phyloP scores from a whole-genome alignment of 92 coral and sea anemone species.

The Epizoanthus stellaris region DNA sequence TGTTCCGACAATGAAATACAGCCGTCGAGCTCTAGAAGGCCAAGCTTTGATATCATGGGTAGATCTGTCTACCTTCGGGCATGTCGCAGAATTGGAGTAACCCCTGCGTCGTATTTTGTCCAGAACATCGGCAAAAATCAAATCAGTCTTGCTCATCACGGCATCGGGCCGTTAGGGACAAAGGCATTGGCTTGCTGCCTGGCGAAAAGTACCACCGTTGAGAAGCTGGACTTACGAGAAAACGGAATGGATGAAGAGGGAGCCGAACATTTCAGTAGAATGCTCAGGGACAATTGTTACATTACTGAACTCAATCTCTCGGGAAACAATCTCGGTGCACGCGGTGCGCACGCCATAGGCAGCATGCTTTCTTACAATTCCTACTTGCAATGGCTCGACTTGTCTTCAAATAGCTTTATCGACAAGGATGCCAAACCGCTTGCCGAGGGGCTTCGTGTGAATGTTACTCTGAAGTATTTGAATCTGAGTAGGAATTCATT shows the following conservation, averaged over 20 bases:
- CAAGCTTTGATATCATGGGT: constrained; percentile 67
- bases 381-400: constrained; percentile 64
- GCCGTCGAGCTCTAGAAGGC: constrained; percentile 25
- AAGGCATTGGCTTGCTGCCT: constrained; percentile 70
- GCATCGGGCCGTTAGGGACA: constrained; percentile 72
- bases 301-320: constrained; percentile 68
- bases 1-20: constrained; percentile 45
- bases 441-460: constrained; percentile 61
- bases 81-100: constrained; percentile 55
- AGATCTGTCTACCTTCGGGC: constrained; percentile 64
- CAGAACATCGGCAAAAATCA: constrained; percentile 65
- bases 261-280: constrained; percentile 62
- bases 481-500: constrained; percentile 76
- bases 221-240: constrained; percentile 65
- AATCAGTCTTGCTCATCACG: constrained; percentile 70
- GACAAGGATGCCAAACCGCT: constrained; percentile 74
- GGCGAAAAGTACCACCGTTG: constrained; percentile 70
- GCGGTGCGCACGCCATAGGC: constrained; percentile 74
- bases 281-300: constrained; percentile 75
- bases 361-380: constrained; percentile 51
- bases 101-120: constrained; percentile 59
- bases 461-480: constrained; percentile 54
- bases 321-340: constrained; percentile 65
- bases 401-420: constrained; percentile 68
- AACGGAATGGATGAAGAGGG: constrained; percentile 78